Conservation (phyloP, 2,888 invertebrate species). For the Drosophila kambysellisi region DNA sequence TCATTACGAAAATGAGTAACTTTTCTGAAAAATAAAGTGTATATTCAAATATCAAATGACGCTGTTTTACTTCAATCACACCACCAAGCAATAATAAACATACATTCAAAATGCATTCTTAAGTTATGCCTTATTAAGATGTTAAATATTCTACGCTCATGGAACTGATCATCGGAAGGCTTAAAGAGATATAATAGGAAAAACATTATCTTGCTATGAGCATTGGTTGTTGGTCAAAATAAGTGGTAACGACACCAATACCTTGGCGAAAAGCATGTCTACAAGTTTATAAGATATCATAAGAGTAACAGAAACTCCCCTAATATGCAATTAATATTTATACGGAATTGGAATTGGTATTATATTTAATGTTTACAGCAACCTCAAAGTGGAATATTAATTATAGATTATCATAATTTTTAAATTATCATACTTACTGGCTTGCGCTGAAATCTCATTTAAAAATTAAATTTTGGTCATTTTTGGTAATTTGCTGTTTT, state of each 20-base stretch:
- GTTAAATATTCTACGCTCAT: neutral
- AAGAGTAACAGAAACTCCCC: too few relatives aligned
- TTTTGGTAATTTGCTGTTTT: constrained; percentile 42
- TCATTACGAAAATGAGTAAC: constrained; percentile 69
- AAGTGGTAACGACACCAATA: neutral
- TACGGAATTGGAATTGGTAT: accelerated
- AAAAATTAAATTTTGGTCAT: neutral
- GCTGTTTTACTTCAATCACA: constrained; percentile 7
- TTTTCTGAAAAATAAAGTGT: constrained; percentile 82
- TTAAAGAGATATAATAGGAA: too few relatives aligned
- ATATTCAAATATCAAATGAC: constrained; percentile 71
- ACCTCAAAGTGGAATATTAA: neutral
- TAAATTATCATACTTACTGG: neutral
- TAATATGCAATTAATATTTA: too few relatives aligned
- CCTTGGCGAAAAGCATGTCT: too few relatives aligned
- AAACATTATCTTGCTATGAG: too few relatives aligned
- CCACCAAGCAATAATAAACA: too few relatives aligned
- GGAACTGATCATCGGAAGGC: neutral
- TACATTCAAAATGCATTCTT: too few relatives aligned
- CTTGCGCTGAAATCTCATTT: neutral
- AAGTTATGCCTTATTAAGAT: neutral
- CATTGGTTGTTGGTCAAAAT: neutral
- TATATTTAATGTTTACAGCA: neutral
- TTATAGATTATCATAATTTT: too few relatives aligned
- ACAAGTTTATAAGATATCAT: too few relatives aligned